Conservation (phyloP, 2,888 invertebrate species). For the Incurvaria masculella region DNA sequence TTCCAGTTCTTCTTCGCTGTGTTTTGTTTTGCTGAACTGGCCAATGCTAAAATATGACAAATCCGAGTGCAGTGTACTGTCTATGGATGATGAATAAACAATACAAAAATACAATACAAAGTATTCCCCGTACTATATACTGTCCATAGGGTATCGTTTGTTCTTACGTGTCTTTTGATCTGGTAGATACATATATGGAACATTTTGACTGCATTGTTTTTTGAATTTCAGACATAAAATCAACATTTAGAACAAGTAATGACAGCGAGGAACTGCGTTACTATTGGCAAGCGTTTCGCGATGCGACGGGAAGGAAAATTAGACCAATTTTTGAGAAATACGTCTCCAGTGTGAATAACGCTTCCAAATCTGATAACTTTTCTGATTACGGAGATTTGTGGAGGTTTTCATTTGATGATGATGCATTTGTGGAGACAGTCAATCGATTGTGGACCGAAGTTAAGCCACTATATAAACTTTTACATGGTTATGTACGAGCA, state of each 20-base stretch:
- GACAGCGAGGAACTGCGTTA: conserved; percentile 60
- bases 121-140: too few relatives aligned
- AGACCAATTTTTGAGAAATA: conserved; percentile 58
- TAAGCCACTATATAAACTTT: conserved; percentile 60
- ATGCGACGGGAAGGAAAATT: conserved; percentile 61
- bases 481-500: conserved; percentile 61
- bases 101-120: too few relatives aligned
- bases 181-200: not conserved
- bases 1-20: too few relatives aligned
- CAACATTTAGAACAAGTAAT: conserved; percentile 44
- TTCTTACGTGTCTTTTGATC: not conserved
- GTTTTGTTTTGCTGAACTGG: too few relatives aligned
- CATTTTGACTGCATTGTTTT: not conserved
- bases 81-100: too few relatives aligned
- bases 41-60: too few relatives aligned
- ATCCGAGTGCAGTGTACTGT: too few relatives aligned
- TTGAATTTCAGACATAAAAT: conserved; percentile 31
- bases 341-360: conserved; percentile 59
- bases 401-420: conserved; percentile 44
- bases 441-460: conserved; percentile 55
- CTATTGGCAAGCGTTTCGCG: conserved; percentile 65
- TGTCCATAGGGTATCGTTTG: conserved; percentile 29
- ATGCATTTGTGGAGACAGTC: conserved; percentile 38
- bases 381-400: conserved; percentile 48
- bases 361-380: conserved; percentile 53